These are phyloP conservation scores for Miltochrista miniata DNA, from an alignment of 2,888 invertebrate genomes.

Conservation along the genomic window DNA sequence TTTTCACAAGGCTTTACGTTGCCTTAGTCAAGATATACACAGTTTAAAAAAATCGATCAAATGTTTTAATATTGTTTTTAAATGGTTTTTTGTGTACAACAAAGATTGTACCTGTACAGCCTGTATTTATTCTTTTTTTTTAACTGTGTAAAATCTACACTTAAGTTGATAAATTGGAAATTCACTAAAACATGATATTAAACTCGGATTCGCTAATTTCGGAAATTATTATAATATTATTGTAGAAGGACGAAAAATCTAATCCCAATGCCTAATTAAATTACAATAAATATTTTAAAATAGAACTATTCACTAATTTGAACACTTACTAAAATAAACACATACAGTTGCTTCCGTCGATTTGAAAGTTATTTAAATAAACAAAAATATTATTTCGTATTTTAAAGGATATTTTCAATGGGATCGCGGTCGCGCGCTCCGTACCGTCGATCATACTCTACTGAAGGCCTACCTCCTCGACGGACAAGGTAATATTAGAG, in stretches of 20 bases:
- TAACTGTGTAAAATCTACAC: constrained; percentile 1
- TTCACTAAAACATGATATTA: neutral
- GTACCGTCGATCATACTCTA: constrained; percentile 59
- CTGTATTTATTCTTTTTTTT: neutral
- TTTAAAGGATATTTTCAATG: constrained; percentile 26
- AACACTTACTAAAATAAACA: constrained; percentile 30
- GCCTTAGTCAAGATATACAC: neutral
- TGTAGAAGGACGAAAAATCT: constrained; percentile 4
- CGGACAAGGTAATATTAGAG: constrained; percentile 52
- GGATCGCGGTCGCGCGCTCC: constrained; percentile 54
- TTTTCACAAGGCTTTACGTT: constrained; percentile 8
- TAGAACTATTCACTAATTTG: constrained; percentile 7
- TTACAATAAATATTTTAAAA: constrained; percentile 16
- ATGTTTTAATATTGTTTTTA: neutral
- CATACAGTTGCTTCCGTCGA: constrained; percentile 15
- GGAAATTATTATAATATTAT: neutral
- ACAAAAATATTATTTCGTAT: constrained; percentile 9
- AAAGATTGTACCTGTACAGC: constrained; percentile 1
- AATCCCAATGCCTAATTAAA: constrained; percentile 28
- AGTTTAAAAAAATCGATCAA: constrained; percentile 5
- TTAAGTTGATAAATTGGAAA: neutral
- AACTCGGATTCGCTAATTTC: too few species aligned
- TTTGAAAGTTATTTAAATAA: constrained; percentile 2
- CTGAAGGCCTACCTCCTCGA: constrained; percentile 53
- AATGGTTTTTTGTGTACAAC: neutral